A percentile compares a stretch with the other conserved stretches of the same genome.
These are phyloP conservation scores for Argynnis bischoffii DNA, from an alignment of 2,888 invertebrate genomes.

Conservation along the genomic window DNA sequence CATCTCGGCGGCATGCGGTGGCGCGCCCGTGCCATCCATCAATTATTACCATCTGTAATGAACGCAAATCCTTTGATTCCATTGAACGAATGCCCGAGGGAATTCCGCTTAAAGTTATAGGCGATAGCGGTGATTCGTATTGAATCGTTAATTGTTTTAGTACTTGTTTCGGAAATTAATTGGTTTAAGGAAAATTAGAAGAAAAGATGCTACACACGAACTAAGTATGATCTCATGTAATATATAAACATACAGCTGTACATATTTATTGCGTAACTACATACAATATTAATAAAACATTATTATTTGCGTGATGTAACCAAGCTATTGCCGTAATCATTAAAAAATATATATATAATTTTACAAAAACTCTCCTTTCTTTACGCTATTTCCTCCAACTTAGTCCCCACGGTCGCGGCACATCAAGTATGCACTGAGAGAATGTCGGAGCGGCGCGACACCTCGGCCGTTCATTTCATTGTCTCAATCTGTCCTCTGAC, in stretches of 20 bases:
- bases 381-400: conserved; percentile 28
- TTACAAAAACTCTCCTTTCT: neutral
- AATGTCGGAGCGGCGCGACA: conserved; percentile 74
- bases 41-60: conserved; percentile 77
- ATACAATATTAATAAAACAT: too few species aligned
- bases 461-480: conserved; percentile 78
- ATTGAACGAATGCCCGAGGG: conserved; percentile 74
- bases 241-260: too few species aligned
- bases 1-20: conserved; percentile 35
- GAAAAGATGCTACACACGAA: too few species aligned
- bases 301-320: too few species aligned
- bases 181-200: too few species aligned
- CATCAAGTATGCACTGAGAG: conserved; percentile 81
- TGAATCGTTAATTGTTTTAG: neutral
- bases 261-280: too few species aligned
- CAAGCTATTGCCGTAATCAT: neutral
- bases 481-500: conserved; percentile 59
- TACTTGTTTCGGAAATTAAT: neutral
- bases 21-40: conserved; percentile 54
- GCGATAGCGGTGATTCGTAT: conserved; percentile 38
- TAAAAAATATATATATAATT: neutral
- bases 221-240: too few species aligned
- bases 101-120: conserved; percentile 45
- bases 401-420: conserved; percentile 51
- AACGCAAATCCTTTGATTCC: conserved; percentile 82